These are phyloP conservation scores for Nibea coibor DNA, from an alignment of 2,113 vertebrate genomes.

Conservation along the genomic window DNA sequence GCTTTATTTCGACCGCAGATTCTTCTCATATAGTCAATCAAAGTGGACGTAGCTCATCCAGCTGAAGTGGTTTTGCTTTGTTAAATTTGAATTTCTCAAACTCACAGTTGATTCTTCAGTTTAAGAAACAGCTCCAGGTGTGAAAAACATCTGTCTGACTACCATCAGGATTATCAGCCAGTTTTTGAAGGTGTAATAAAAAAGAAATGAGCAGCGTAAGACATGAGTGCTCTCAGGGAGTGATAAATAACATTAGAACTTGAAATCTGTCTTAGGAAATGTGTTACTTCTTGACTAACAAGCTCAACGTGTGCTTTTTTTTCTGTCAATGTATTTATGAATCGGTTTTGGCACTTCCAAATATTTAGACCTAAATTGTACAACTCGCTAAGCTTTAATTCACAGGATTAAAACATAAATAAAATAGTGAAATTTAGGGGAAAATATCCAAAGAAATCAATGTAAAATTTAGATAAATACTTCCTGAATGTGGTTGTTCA, in stretches of 20 bases:
- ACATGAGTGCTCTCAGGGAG: constrained; percentile 2
- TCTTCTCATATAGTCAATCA: background rate
- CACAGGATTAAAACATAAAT: too few species aligned
- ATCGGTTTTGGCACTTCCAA: background rate
- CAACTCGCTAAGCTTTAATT: background rate
- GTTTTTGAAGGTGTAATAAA: background rate
- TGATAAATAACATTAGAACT: background rate
- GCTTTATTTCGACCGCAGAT: background rate
- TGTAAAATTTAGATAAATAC: background rate
- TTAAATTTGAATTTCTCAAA: background rate
- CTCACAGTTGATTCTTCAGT: background rate
- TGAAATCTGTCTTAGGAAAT: constrained; percentile 5
- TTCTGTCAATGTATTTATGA: background rate
- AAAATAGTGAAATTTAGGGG: background rate
- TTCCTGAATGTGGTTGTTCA: background rate
- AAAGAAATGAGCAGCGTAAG: background rate
- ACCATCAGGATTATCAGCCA: background rate
- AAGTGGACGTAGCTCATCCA: background rate
- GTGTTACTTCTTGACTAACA: background rate
- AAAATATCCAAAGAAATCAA: background rate
- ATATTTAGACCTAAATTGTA: constrained; percentile 4
- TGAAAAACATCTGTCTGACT: background rate
- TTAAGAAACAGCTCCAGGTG: background rate
- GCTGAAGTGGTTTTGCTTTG: background rate
- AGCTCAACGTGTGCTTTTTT: background rate